These are phyloP conservation scores for Ivindomyrus marchei DNA, from an alignment of 2,113 vertebrate species.

Conservation along the genomic window DNA sequence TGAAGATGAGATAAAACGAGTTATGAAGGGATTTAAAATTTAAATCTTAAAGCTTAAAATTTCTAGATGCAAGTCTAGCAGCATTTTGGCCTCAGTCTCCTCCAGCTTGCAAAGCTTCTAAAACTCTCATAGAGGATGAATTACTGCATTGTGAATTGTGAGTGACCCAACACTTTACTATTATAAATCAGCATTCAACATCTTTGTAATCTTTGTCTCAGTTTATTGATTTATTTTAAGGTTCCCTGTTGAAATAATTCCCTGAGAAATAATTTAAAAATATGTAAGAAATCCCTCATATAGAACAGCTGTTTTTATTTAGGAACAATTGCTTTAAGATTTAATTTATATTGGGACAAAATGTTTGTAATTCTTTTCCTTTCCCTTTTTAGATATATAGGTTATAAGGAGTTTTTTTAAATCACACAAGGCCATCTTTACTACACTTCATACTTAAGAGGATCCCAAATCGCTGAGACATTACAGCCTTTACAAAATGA, in stretches of 20 bases:
- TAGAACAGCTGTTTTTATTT: neutral
- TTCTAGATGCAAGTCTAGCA: neutral
- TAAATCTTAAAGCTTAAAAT: neutral
- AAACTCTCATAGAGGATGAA: neutral
- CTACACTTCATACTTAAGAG: conserved; percentile 21
- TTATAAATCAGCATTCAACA: neutral
- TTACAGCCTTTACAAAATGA: conserved; percentile 31
- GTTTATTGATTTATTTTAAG: neutral
- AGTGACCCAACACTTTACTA: neutral
- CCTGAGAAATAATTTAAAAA: neutral
- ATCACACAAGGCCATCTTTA: neutral
- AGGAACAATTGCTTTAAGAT: neutral
- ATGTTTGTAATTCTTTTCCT: neutral
- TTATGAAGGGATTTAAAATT: neutral
- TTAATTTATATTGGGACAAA: neutral
- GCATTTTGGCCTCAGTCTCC: neutral
- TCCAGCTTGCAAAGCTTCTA: neutral
- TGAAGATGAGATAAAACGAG: neutral
- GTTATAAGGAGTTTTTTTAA: neutral
- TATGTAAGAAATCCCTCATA: neutral
- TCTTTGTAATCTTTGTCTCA: neutral
- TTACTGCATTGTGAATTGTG: neutral
- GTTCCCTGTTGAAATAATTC: neutral
- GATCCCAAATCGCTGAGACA: conserved; percentile 28
- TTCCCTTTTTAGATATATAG: neutral